Percentiles rank a stretch among this genome's conserved stretches.
These are phyloP conservation scores for Cryptotermes secundus DNA, from an alignment of 1,140 invertebrate species.

Conservation along the genomic window DNA sequence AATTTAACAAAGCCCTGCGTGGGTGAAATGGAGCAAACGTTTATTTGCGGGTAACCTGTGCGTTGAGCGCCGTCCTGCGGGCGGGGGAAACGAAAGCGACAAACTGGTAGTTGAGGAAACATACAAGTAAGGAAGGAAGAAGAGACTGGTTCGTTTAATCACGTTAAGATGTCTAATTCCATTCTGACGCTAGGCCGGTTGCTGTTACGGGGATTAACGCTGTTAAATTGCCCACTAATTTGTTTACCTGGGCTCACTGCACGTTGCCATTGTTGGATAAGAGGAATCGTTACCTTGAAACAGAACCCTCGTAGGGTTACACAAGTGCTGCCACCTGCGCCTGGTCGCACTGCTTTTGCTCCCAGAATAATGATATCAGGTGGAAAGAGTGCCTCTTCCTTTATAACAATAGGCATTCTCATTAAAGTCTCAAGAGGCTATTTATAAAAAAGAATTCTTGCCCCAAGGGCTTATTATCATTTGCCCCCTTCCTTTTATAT, in stretches of 20 bases:
- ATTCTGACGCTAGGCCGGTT: background rate
- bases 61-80: background rate
- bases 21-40: background rate
- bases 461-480: background rate
- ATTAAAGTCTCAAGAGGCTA: background rate
- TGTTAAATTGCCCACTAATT: constrained; percentile 28
- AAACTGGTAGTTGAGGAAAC: background rate
- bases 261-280: constrained; percentile 20
- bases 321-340: background rate
- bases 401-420: background rate
- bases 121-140: background rate
- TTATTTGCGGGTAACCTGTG: background rate
- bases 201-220: constrained; percentile 20
- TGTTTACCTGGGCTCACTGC: constrained; percentile 23
- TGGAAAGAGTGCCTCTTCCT: background rate
- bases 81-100: background rate
- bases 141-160: background rate
- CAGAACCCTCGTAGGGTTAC: constrained; percentile 8
- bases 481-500: background rate
- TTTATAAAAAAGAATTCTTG: background rate
- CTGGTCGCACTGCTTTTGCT: background rate
- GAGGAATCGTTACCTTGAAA: background rate
- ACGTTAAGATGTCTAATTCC: constrained; percentile 28
- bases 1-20: too few relatives aligned
- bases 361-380: background rate